A percentile compares a stretch with the other conserved stretches of the same genome.
Conservation (phyloP, 2,888 invertebrate genomes). For the Eristalis tenax region DNA sequence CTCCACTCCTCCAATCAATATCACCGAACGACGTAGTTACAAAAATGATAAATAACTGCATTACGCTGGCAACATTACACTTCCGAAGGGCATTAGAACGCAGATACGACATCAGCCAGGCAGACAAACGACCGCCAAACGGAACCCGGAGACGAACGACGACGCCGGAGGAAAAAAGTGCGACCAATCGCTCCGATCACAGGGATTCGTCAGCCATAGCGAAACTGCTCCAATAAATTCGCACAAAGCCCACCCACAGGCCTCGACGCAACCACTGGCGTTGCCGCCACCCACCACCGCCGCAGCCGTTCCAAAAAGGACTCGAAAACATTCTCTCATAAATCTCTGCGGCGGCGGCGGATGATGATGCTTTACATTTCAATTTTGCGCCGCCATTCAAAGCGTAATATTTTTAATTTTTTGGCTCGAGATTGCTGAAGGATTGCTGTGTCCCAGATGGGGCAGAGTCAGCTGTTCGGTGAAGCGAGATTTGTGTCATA, state of each 20-base stretch:
- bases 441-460: not conserved
- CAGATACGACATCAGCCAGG: not conserved
- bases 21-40: not conserved
- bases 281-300: not conserved
- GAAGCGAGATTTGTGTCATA: constrained; percentile 9
- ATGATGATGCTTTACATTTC: constrained; percentile 27
- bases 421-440: not conserved
- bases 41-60: constrained; percentile 33
- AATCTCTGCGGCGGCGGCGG: constrained; percentile 24
- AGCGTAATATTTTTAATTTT: not conserved
- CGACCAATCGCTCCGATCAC: constrained; percentile 26
- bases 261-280: not conserved
- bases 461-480: constrained; percentile 16
- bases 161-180: not conserved
- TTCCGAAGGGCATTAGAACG: constrained; percentile 7
- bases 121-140: not conserved
- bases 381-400: not conserved
- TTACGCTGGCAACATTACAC: constrained; percentile 5
- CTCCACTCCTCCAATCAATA: not conserved
- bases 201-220: constrained; percentile 21
- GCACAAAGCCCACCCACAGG: constrained; percentile 4
- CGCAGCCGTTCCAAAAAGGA: not conserved
- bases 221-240: constrained; percentile 27
- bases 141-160: not conserved
- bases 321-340: constrained; percentile 21